These are phyloP conservation scores for Notospermus geniculatus DNA, from an alignment of 1,140 invertebrate species.

Conservation along the genomic window DNA sequence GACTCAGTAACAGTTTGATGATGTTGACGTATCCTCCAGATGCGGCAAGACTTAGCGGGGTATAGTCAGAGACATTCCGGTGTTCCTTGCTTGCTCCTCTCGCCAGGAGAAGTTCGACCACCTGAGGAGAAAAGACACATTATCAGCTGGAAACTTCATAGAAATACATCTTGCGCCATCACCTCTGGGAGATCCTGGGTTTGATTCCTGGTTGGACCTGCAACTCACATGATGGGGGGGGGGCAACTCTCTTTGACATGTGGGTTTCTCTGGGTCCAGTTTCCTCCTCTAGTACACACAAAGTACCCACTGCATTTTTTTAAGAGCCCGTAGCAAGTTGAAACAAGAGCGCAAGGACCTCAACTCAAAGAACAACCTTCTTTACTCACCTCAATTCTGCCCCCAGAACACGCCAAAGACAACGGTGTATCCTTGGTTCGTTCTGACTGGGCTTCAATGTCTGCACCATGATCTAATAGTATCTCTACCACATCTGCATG, in stretches of 20 bases:
- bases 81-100: slow-evolving; percentile 96
- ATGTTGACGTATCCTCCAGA: slow-evolving; percentile 99
- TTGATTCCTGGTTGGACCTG: too few relatives aligned
- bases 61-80: slow-evolving; percentile 98
- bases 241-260: too few relatives aligned
- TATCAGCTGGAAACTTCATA: too few relatives aligned
- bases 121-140: slow-evolving; percentile 55
- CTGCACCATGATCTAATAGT: slow-evolving; percentile 85
- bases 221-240: too few relatives aligned
- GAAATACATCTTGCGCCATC: too few relatives aligned
- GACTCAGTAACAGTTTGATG: slow-evolving; percentile 89
- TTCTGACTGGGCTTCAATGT: slow-evolving; percentile 97
- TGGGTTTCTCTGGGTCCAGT: too few relatives aligned
- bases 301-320: too few relatives aligned
- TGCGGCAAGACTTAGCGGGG: slow-evolving; percentile 93
- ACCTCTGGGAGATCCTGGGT: too few relatives aligned
- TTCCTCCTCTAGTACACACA: too few relatives aligned
- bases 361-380: too few relatives aligned
- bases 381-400: slow-evolving; percentile 75
- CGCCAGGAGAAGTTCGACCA: slow-evolving; percentile 88
- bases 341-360: too few relatives aligned
- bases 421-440: slow-evolving; percentile 97
- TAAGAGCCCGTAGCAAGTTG: too few relatives aligned
- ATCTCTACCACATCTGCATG: slow-evolving; percentile 94
- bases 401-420: slow-evolving; percentile 95